Conservation (phyloP, 2,888 invertebrate genomes). For the Cephalotes varians region DNA sequence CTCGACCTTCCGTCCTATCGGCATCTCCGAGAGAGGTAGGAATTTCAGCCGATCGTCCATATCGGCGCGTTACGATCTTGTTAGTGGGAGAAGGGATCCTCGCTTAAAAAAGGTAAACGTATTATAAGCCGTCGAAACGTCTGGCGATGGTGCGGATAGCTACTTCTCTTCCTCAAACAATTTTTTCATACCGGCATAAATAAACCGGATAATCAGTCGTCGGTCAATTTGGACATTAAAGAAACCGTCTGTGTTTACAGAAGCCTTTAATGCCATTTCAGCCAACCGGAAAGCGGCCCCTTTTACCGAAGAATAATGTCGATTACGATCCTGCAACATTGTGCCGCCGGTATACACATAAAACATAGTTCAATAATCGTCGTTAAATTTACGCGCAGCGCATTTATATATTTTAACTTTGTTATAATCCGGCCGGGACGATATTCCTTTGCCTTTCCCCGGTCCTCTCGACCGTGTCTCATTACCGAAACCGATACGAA, state of each 20-base stretch:
- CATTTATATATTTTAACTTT: slow-evolving; percentile 54
- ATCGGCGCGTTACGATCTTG: slow-evolving; percentile 63
- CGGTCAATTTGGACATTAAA: slow-evolving; percentile 44
- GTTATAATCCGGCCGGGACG: slow-evolving; percentile 38
- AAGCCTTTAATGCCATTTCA: slow-evolving; percentile 43
- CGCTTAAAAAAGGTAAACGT: slow-evolving; percentile 25
- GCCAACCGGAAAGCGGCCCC: slow-evolving; percentile 31
- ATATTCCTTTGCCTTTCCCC: not conserved
- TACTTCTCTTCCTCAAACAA: slow-evolving; percentile 28
- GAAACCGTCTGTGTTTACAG: slow-evolving; percentile 46
- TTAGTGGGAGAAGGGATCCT: slow-evolving; percentile 48
- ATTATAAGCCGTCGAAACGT: slow-evolving; percentile 18
- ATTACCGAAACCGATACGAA: slow-evolving; percentile 37
- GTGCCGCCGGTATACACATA: slow-evolving; percentile 28
- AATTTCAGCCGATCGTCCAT: slow-evolving; percentile 58
- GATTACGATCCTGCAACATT: slow-evolving; percentile 63
- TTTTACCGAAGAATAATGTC: slow-evolving; percentile 38
- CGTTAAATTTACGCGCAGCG: slow-evolving; percentile 45
- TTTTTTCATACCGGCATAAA: slow-evolving; percentile 60
- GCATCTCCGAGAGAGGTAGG: slow-evolving; percentile 29
- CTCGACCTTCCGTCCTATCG: slow-evolving; percentile 16
- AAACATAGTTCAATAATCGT: slow-evolving; percentile 50
- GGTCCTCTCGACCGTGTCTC: not conserved
- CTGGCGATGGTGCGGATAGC: not conserved
- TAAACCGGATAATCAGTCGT: slow-evolving; percentile 58